Conservation (phyloP, 2,888 invertebrate species). For the Cheilosia vulpina region DNA sequence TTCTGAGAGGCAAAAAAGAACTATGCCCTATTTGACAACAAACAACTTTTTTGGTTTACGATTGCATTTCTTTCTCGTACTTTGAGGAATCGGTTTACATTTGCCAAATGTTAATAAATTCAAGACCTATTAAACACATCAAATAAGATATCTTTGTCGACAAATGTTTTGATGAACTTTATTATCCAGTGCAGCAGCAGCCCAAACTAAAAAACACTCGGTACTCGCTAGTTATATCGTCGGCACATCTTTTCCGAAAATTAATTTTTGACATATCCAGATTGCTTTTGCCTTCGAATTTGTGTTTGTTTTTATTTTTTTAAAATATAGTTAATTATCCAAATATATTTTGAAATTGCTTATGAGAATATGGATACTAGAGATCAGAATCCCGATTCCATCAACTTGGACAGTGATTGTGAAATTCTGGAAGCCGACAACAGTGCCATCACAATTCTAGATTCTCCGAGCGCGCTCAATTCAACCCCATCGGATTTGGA, state of each 20-base stretch:
- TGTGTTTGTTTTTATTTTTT: conserved; percentile 56
- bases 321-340: conserved; percentile 1
- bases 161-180: neutral
- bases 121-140: no score
- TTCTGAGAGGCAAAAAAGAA: no score
- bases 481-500: conserved; percentile 21
- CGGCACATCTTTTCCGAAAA: neutral
- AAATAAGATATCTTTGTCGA: no score
- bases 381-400: neutral
- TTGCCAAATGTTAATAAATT: no score
- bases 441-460: conserved; percentile 51
- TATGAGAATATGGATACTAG: conserved; percentile 44
- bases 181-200: neutral
- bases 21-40: no score
- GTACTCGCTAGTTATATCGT: conserved; percentile 11
- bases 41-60: no score
- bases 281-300: conserved; percentile 11
- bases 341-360: conserved; percentile 26
- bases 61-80: no score
- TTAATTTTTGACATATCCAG: conserved; percentile 21
- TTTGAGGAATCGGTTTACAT: no score
- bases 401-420: conserved; percentile 43
- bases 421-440: conserved; percentile 38
- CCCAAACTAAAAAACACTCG: conserved; percentile 4
- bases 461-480: conserved; percentile 22